Percentiles rank a stretch among this genome's conserved stretches.
phyloP scores from a whole-genome alignment of 1,140 invertebrate genomes.

The Philaenus spumarius region DNA sequence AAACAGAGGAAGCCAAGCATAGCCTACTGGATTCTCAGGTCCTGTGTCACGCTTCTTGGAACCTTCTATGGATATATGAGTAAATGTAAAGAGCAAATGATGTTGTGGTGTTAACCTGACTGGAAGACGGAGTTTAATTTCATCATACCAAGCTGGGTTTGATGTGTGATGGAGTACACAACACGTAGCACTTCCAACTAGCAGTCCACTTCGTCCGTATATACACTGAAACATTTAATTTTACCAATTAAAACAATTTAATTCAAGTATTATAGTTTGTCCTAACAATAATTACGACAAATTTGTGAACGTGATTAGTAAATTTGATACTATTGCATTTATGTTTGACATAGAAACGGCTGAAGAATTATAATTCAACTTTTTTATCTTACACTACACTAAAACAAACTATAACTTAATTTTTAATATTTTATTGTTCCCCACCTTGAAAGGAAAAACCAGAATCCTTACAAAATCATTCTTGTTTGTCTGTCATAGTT shows the following conservation, averaged over 20 bases:
- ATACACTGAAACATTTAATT: slow-evolving; percentile 50
- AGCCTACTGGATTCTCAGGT: slow-evolving; percentile 83
- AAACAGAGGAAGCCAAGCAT: slow-evolving; percentile 81
- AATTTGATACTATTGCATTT: no score
- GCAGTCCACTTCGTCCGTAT: slow-evolving; percentile 57
- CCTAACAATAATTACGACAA: no score
- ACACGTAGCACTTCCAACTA: slow-evolving; percentile 55
- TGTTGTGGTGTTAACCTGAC: slow-evolving; percentile 68
- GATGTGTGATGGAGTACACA: slow-evolving; percentile 78
- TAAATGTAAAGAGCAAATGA: slow-evolving; percentile 83
- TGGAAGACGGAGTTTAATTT: slow-evolving; percentile 81
- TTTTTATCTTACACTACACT: no score
- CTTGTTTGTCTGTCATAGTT: no score
- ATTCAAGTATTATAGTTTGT: no score
- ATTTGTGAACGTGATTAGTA: no score
- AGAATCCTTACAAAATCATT: no score
- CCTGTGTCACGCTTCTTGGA: slow-evolving; percentile 71
- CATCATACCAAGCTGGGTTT: slow-evolving; percentile 75
- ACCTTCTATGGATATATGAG: slow-evolving; percentile 81
- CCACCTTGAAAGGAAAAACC: no score
- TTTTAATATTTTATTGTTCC: no score
- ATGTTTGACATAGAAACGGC: no score
- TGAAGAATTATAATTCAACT: no score
- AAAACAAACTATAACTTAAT: no score
- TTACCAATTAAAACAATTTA: slow-evolving; percentile 2